phyloP scores from a whole-genome alignment of 2,797 vertebrate genomes.

The Triplophysa yarkandensis region DNA sequence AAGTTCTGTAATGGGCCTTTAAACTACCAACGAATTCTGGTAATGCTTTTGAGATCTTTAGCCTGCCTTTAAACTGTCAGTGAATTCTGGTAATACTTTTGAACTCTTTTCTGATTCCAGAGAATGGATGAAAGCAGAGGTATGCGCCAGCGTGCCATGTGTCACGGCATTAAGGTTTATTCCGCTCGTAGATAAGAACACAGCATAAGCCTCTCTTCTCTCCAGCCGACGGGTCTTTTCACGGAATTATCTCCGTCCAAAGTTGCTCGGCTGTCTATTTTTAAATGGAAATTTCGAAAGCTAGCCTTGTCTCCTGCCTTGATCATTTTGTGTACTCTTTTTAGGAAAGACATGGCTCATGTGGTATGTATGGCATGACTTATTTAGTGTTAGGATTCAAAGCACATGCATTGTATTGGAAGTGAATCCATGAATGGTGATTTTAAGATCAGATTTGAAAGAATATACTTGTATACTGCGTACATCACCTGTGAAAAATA shows the following conservation, averaged over 20 bases:
- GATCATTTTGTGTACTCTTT: slow-evolving; percentile 16
- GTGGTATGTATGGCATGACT: slow-evolving; percentile 10
- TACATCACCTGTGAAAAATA: slow-evolving; percentile 42
- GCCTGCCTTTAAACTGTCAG: too few relatives aligned
- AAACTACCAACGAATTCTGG: slow-evolving; percentile 53
- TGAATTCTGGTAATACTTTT: slow-evolving; percentile 60
- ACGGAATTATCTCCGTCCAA: slow-evolving; percentile 64
- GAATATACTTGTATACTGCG: background rate
- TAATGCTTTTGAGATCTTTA: slow-evolving; percentile 65
- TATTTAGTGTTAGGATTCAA: background rate
- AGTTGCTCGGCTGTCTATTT: slow-evolving; percentile 61
- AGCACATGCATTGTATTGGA: background rate
- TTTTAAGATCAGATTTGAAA: slow-evolving; percentile 1
- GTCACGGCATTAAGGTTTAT: slow-evolving; percentile 66
- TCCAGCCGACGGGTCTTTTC: slow-evolving; percentile 68
- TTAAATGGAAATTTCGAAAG: slow-evolving; percentile 58
- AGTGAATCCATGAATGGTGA: background rate
- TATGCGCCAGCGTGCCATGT: slow-evolving; percentile 72
- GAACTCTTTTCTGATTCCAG: slow-evolving; percentile 65
- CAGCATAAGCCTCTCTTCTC: slow-evolving; percentile 66
- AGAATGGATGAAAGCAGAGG: slow-evolving; percentile 61
- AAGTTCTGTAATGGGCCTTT: slow-evolving; percentile 54
- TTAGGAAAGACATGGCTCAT: slow-evolving; percentile 57
- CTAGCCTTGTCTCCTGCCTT: slow-evolving; percentile 26
- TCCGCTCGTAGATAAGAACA: slow-evolving; percentile 74